These are phyloP conservation scores for Ochlodes sylvanus DNA, from an alignment of 2,888 invertebrate genomes.

Conservation along the genomic window DNA sequence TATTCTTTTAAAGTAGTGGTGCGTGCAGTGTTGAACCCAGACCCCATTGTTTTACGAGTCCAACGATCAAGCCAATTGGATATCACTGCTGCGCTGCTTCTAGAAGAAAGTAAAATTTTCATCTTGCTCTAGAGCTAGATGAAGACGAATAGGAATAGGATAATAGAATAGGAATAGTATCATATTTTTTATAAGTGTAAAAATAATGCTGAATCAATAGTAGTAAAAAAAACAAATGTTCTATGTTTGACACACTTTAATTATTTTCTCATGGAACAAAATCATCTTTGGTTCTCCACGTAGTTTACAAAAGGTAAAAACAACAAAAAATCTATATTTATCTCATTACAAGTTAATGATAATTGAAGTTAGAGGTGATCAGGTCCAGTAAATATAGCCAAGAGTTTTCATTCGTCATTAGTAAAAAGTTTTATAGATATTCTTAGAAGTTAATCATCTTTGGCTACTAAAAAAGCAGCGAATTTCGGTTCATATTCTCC, in stretches of 20 bases:
- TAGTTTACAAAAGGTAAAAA: constrained; percentile 4
- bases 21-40: too few relatives aligned
- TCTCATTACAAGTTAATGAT: neutral
- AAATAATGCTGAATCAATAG: too few relatives aligned
- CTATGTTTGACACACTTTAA: neutral
- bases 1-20: too few relatives aligned
- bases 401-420: neutral
- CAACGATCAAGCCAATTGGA: too few relatives aligned
- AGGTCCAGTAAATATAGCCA: neutral
- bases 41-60: too few relatives aligned
- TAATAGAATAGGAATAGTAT: too few relatives aligned
- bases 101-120: too few relatives aligned
- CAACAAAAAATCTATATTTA: neutral
- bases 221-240: too few relatives aligned
- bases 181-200: too few relatives aligned
- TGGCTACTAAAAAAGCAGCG: constrained; percentile 54
- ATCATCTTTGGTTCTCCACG: constrained; percentile 19
- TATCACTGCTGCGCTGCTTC: too few relatives aligned
- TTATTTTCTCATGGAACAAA: neutral
- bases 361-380: neutral
- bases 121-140: too few relatives aligned
- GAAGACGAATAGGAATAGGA: too few relatives aligned
- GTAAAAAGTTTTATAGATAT: neutral
- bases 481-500: constrained; percentile 65
- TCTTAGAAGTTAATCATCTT: constrained; percentile 8